These are phyloP conservation scores for Benitochromis conjunctus DNA, from an alignment of 2,113 vertebrate species.

Conservation along the genomic window DNA sequence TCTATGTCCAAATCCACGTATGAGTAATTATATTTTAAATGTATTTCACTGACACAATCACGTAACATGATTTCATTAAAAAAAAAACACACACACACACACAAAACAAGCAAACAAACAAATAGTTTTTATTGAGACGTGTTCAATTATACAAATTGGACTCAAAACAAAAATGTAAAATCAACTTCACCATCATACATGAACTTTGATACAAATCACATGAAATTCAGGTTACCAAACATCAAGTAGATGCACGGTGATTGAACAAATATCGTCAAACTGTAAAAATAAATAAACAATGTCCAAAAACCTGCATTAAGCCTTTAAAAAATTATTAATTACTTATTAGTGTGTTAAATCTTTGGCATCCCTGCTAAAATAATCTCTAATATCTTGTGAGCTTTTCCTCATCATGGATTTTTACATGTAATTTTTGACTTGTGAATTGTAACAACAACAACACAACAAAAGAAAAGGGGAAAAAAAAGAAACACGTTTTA, in stretches of 20 bases:
- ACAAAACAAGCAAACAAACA: not conserved
- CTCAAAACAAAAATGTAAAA: not conserved
- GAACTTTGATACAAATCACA: not conserved
- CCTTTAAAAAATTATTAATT: not conserved
- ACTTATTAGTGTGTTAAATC: not conserved
- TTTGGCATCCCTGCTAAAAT: not conserved
- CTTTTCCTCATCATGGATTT: not conserved
- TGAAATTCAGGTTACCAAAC: not conserved
- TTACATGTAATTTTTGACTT: not conserved
- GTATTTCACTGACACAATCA: not conserved
- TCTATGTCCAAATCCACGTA: not conserved
- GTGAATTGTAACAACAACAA: not conserved
- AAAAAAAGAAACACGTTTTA: rapidly evolving
- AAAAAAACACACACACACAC: too few species aligned
- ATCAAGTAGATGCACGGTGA: not conserved
- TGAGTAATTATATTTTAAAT: not conserved
- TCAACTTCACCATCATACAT: not conserved
- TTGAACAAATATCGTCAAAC: rapidly evolving
- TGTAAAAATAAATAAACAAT: not conserved
- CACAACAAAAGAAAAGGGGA: not conserved
- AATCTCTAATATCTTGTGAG: not conserved
- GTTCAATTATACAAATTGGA: not conserved
- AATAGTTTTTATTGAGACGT: not conserved
- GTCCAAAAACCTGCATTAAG: not conserved
- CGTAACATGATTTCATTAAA: not conserved